Base-by-base conservation (phyloP, 2,113 vertebrate genomes). In the Poeciliopsis retropinna region DNA sequence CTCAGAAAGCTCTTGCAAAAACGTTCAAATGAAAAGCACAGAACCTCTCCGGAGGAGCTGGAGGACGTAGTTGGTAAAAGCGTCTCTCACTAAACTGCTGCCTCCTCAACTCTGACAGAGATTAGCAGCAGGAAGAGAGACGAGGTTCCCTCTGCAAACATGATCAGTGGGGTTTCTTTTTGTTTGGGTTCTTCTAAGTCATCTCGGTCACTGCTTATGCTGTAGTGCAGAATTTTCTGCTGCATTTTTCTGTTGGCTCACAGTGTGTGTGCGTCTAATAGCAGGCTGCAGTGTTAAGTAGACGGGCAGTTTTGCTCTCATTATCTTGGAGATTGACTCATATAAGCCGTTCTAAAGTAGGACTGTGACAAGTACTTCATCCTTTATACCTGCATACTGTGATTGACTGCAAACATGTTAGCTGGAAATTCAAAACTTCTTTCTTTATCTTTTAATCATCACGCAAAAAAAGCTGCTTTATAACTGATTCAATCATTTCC, bases 401-500 rank as follows among this genome's bases (percentile, higher is more conserved):
- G 5, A 19, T 17, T 47, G 12, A 44, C 14, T 47, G 4, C 17
- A 44, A 44, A 44, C 11, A 29, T 64, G 60, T 74, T 64, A 75
- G 68, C 64, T 44, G 0, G 72, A 81, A 60, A 9, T 60, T 47
- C 44, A 47, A 73, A 70, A 81, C 67, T 69, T 60, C 30, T 27
- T 54, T 32, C 61, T 65, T 12, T 15, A 27, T 60, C 3, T 27
- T 27, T 60, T 25, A 60, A 64, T 28, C 25, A 15, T 17, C 17
- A 47, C 15, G 1, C 11, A 57, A 57, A 11, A 57, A 25, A 10
- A 19, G 19, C 57, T 60, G 65, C n/a, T 70, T 69, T 12, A 19
- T 73, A 27, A 60, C 37, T 10, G 60, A 62, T 76, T 83, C 70
- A 54, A 44, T 77, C 71, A 34, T 22, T 66, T 31, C 47, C 14